Percentiles rank a stretch among this genome's conserved stretches.
Conservation (phyloP, 2,113 vertebrate species). For the Pelmatolapia mariae region DNA sequence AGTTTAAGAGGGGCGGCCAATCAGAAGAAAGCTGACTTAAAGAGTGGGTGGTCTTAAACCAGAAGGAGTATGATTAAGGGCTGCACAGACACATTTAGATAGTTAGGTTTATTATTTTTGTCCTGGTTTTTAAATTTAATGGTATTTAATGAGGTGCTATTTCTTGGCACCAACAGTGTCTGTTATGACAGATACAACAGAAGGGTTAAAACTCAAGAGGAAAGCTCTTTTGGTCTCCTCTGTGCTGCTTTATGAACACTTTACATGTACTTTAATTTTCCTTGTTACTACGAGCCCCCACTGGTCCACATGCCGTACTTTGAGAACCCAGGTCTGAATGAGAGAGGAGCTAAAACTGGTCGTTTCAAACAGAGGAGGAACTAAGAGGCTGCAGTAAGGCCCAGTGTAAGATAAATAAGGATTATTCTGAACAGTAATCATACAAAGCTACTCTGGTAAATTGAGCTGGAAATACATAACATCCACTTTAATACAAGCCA, state of each 20-base stretch:
- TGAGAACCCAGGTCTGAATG: fast-evolving
- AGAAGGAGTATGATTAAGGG: background rate
- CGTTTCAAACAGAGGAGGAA: background rate
- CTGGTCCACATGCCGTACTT: background rate
- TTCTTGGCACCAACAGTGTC: background rate
- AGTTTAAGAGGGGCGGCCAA: background rate
- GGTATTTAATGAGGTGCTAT: fast-evolving
- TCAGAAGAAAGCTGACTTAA: fast-evolving
- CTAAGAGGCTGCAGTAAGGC: fast-evolving
- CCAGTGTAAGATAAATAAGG: background rate
- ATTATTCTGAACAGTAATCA: background rate
- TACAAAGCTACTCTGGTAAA: background rate
- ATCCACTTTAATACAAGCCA: background rate
- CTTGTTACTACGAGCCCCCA: no score
- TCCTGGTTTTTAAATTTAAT: background rate
- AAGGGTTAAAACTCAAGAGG: background rate
- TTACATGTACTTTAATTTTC: background rate
- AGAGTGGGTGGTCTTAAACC: background rate
- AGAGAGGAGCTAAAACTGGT: background rate
- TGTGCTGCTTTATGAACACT: background rate
- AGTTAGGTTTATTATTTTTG: background rate
- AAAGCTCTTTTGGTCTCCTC: background rate
- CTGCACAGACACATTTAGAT: background rate
- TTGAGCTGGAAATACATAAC: background rate
- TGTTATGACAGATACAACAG: background rate